A percentile compares a stretch with the other conserved stretches of the same genome.
These are phyloP conservation scores for Myodes glareolus DNA, from an alignment of 2,113 vertebrate genomes.

Conservation along the genomic window DNA sequence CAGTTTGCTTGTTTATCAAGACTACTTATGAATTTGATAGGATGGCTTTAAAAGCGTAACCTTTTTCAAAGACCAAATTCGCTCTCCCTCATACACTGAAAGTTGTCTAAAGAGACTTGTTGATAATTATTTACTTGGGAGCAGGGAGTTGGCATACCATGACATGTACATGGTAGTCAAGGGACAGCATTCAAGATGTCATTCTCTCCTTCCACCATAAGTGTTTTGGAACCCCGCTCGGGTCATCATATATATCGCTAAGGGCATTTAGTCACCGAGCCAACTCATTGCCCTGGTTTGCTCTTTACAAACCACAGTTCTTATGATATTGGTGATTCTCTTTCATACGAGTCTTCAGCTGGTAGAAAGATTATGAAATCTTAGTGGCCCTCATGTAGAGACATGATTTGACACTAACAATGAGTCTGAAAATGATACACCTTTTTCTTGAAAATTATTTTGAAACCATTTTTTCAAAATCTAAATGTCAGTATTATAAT, in stretches of 20 bases:
- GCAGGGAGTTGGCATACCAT: too few species aligned
- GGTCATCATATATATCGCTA: background rate
- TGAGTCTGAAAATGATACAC: background rate
- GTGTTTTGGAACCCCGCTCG: background rate
- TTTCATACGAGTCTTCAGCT: background rate
- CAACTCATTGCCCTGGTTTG: background rate
- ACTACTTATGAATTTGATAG: background rate
- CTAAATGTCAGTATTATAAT: background rate
- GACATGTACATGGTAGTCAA: background rate
- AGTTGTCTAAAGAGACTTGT: background rate
- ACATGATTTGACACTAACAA: background rate
- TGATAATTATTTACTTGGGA: background rate
- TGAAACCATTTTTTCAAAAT: background rate
- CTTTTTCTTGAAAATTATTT: constrained; percentile 36
- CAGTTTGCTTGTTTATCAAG: background rate
- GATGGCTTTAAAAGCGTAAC: background rate
- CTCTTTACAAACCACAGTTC: background rate
- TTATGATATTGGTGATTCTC: background rate
- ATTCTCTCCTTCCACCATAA: background rate
- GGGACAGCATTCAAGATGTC: background rate
- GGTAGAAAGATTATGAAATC: background rate
- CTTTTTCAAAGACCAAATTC: background rate
- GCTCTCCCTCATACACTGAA: background rate
- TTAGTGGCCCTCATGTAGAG: background rate
- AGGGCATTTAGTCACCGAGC: background rate